Conservation (phyloP, 2,797 vertebrate species). For the Phylloscopus collybita region DNA sequence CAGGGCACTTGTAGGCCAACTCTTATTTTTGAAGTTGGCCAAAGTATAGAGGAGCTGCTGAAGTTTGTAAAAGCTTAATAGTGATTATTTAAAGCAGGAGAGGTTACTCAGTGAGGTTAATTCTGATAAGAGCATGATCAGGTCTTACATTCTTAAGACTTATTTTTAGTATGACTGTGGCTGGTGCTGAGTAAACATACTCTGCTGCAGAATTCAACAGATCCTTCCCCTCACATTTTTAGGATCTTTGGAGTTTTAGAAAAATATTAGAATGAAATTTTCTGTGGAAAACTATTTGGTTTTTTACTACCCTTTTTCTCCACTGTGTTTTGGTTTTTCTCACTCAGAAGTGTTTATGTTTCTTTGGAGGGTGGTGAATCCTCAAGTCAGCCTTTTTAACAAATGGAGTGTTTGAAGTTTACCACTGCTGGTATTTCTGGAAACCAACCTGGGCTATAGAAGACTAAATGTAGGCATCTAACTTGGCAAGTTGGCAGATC, state of each 20-base stretch:
- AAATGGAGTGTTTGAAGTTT: background rate
- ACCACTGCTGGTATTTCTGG: background rate
- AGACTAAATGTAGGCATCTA: background rate
- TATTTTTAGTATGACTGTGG: background rate
- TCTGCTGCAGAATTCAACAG: background rate
- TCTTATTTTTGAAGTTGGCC: background rate
- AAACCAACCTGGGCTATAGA: background rate
- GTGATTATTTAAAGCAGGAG: background rate
- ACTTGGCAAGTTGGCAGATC: background rate
- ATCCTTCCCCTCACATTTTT: background rate
- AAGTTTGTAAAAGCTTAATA: background rate
- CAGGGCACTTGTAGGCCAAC: fast-evolving
- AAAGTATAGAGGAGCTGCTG: background rate
- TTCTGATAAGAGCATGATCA: background rate
- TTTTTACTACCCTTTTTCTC: background rate
- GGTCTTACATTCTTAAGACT: background rate
- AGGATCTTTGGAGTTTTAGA: background rate
- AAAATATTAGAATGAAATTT: background rate
- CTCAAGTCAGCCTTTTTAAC: background rate
- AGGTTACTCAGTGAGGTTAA: background rate
- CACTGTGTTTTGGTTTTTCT: background rate
- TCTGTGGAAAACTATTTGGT: background rate
- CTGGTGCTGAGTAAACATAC: background rate
- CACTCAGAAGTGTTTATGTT: background rate
- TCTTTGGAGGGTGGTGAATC: background rate